These are phyloP conservation scores for Aegotheles bennettii DNA, from an alignment of 2,113 vertebrate species.

Conservation along the genomic window DNA sequence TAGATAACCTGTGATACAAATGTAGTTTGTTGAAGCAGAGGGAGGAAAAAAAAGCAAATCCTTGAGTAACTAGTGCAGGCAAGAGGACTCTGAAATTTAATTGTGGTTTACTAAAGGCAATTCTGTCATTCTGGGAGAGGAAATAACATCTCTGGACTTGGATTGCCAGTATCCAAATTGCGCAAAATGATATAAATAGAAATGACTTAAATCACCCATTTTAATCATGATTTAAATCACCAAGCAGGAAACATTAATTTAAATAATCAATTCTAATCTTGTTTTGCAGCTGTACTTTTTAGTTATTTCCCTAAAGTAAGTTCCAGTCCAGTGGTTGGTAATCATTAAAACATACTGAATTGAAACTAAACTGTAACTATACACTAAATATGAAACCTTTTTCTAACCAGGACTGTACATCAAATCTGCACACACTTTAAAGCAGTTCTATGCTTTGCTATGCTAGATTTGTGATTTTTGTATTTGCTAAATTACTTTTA, in stretches of 20 bases:
- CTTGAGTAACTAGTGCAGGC: not conserved
- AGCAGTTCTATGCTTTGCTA: not conserved
- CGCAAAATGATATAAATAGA: constrained; percentile 30
- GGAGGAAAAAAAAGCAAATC: not conserved
- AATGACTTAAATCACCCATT: constrained; percentile 16
- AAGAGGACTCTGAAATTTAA: not conserved
- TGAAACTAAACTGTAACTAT: constrained; percentile 15
- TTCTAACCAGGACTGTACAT: not conserved
- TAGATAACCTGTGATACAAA: not conserved
- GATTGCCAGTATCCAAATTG: not conserved
- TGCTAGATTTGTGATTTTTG: not conserved
- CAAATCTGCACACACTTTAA: not conserved
- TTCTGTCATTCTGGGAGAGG: not conserved
- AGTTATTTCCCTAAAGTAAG: constrained; percentile 30
- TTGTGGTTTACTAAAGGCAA: not conserved
- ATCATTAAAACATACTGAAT: constrained; percentile 25
- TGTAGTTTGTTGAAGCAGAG: not conserved
- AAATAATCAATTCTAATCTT: constrained; percentile 60
- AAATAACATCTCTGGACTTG: not conserved
- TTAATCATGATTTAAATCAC: constrained; percentile 50
- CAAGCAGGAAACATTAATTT: constrained; percentile 55
- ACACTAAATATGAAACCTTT: not conserved
- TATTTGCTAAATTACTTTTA: not conserved
- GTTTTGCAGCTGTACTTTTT: constrained; percentile 45
- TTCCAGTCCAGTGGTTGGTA: constrained; percentile 17